These are phyloP conservation scores for Mesoclemmys tuberculata DNA, from an alignment of 2,113 vertebrate species.

Conservation along the genomic window DNA sequence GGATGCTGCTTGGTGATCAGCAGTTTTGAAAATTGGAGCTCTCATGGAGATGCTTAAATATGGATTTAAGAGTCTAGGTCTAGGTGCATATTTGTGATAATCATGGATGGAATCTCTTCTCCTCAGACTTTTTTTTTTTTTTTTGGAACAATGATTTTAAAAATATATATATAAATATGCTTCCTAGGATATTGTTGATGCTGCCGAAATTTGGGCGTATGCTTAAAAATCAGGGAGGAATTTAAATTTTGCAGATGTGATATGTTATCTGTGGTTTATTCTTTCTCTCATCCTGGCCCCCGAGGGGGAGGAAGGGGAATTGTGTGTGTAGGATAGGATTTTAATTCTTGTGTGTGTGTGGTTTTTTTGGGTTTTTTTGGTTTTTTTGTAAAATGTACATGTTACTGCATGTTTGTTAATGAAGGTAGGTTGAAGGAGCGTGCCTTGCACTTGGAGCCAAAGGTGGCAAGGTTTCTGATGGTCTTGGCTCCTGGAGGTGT, in stretches of 20 bases:
- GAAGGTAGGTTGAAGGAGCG: background rate
- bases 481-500: background rate
- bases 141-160: slow-evolving; percentile 19
- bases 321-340: background rate
- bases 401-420: background rate
- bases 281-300: rapidly evolving
- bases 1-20: background rate
- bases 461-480: background rate
- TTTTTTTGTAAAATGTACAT: background rate
- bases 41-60: slow-evolving; percentile 35
- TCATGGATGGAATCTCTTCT: slow-evolving; percentile 24
- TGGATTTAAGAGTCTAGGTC: slow-evolving; percentile 29
- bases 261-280: background rate
- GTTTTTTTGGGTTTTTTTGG: too few relatives aligned
- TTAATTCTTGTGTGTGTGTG: background rate
- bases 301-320: background rate
- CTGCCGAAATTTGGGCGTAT: background rate
- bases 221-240: slow-evolving; percentile 21
- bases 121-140: background rate
- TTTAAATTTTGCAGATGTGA: background rate
- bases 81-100: slow-evolving; percentile 29
- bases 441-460: background rate
- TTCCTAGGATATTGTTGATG: background rate
- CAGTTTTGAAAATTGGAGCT: slow-evolving; percentile 41
- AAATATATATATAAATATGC: background rate